Evolutionary conservation across 2,113 vertebrate species (phyloP).

Genomic region (Calyptomena viridis): DNA sequence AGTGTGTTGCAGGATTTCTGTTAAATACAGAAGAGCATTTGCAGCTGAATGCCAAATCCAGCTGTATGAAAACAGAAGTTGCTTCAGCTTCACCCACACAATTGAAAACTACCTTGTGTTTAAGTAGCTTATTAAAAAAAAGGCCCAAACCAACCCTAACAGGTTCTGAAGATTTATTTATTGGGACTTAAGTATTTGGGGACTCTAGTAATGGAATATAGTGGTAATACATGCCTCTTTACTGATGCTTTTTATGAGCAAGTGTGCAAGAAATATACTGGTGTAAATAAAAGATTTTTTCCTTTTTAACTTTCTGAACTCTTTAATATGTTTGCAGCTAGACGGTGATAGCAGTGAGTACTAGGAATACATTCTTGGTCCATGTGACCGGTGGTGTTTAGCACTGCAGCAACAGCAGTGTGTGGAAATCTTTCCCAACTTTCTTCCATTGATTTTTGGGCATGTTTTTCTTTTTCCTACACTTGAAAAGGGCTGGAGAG

Average conservation of each 20-base stretch:
- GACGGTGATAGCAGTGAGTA: background rate
- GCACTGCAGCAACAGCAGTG: background rate
- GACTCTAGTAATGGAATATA: background rate
- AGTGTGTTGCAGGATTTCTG: background rate
- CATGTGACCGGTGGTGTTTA: background rate
- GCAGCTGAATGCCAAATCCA: background rate
- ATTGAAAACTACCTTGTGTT: background rate
- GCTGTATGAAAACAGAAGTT: background rate
- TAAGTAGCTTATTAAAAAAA: background rate
- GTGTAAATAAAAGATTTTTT: background rate
- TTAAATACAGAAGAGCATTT: background rate
- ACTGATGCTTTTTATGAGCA: background rate
- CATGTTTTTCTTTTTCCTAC: background rate
- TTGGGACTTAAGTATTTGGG: background rate
- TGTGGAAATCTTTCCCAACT: background rate
- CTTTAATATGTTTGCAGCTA: background rate
- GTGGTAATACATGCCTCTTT: background rate
- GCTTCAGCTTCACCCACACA: background rate
- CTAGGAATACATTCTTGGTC: background rate
- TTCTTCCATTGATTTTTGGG: background rate
- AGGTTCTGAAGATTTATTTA: background rate
- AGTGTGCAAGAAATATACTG: background rate
- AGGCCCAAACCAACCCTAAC: background rate
- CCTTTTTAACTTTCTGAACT: background rate
- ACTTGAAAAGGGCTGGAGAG: background rate